A percentile compares a stretch with the other conserved stretches of the same genome.
These are phyloP conservation scores for Nephrocerus scutellatus DNA, from an alignment of 2,888 invertebrate species.

Conservation along the genomic window DNA sequence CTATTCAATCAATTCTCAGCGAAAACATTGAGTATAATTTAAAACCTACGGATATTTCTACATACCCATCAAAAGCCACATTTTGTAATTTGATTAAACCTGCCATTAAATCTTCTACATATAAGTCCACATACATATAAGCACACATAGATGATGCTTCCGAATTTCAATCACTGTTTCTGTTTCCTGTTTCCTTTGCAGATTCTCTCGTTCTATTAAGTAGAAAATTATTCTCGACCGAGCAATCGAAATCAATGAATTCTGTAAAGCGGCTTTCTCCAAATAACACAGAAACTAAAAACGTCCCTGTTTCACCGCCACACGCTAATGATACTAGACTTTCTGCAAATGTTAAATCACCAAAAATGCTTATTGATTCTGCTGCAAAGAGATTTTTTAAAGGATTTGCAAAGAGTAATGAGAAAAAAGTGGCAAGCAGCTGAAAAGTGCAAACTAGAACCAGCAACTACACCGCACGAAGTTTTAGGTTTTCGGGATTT, in stretches of 20 bases:
- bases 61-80: constrained; percentile 16
- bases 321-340: constrained; percentile 67
- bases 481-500: constrained; percentile 85
- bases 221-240: constrained; percentile 48
- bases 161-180: constrained; percentile 18
- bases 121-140: constrained; percentile 47
- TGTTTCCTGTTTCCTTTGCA: constrained; percentile 48
- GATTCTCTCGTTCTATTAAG: constrained; percentile 47
- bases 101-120: constrained; percentile 41
- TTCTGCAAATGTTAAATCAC: too few relatives aligned
- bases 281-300: constrained; percentile 6
- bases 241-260: too few relatives aligned
- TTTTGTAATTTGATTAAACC: constrained; percentile 28
- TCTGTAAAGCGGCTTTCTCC: constrained; percentile 23
- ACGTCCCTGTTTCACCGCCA: constrained; percentile 62
- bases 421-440: constrained; percentile 90
- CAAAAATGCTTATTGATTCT: constrained; percentile 66
- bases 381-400: constrained; percentile 74
- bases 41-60: constrained; percentile 19
- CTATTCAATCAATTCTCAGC: constrained; percentile 20
- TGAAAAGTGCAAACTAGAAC: constrained; percentile 82
- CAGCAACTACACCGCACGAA: constrained; percentile 83
- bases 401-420: constrained; percentile 87
- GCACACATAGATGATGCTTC: constrained; percentile 37
- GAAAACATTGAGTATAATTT: too few relatives aligned